Conservation (phyloP, 2,113 vertebrate genomes). For the Syngnathus scovelli region DNA sequence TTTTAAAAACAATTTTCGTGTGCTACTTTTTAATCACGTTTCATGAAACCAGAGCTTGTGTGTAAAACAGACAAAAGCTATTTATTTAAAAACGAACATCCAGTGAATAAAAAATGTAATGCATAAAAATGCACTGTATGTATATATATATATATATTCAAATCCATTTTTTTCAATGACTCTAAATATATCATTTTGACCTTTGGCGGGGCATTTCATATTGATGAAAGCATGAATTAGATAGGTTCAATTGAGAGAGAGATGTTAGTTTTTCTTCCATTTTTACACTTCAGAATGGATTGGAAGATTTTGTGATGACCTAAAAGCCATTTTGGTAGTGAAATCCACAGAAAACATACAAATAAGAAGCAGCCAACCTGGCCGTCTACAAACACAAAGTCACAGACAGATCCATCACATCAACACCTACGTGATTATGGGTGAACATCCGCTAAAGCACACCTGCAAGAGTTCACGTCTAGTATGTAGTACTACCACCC, state of each 20-base stretch:
- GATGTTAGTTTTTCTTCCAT: not conserved
- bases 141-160: not conserved
- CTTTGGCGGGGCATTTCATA: not conserved
- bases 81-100: constrained; percentile 1
- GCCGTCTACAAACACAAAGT: constrained; percentile 3
- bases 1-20: no score
- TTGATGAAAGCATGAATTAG: not conserved
- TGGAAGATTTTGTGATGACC: not conserved
- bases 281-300: not conserved
- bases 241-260: not conserved
- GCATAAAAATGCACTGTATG: not conserved
- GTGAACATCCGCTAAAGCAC: constrained; percentile 41
- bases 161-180: not conserved
- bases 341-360: not conserved
- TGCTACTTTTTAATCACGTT: not conserved
- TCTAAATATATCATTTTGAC: not conserved
- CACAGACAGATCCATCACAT: constrained; percentile 1
- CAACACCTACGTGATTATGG: not conserved
- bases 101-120: not conserved
- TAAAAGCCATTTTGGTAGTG: not conserved
- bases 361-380: not conserved
- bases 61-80: not conserved
- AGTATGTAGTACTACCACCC: not conserved
- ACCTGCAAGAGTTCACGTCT: constrained; percentile 34
- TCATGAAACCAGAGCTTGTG: not conserved